phyloP scores from a whole-genome alignment of 2,113 vertebrate species.

The Proterorhinus semilunaris region DNA sequence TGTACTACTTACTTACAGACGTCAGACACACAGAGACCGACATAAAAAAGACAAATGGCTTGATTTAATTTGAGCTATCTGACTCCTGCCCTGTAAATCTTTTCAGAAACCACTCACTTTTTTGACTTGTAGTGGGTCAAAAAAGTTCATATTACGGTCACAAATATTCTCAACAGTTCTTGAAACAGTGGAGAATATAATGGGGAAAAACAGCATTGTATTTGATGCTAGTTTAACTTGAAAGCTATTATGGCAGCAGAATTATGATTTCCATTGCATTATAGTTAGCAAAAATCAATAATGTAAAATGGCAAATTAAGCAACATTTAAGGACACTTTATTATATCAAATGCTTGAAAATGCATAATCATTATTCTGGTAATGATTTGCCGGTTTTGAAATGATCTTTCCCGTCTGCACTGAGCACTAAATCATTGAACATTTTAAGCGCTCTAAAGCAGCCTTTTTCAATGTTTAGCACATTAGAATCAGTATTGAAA shows the following conservation, averaged over 20 bases:
- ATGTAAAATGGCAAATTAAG: not conserved
- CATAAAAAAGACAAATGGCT: slow-evolving; percentile 41
- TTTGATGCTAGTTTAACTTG: too few species aligned
- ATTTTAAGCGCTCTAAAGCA: too few species aligned
- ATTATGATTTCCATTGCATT: not conserved
- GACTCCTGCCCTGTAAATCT: slow-evolving; percentile 46
- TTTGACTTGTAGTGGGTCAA: slow-evolving; percentile 10
- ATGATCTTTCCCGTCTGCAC: too few species aligned
- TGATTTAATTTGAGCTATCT: slow-evolving; percentile 46
- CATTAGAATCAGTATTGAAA: too few species aligned
- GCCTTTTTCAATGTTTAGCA: too few species aligned
- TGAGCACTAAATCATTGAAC: too few species aligned
- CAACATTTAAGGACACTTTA: not conserved
- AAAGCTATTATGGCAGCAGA: not conserved
- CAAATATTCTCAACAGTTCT: slow-evolving; percentile 33
- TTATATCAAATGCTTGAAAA: too few species aligned
- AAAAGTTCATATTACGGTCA: not conserved
- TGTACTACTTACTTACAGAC: not conserved
- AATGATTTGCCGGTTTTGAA: too few species aligned
- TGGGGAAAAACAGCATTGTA: not conserved
- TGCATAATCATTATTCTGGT: too few species aligned
- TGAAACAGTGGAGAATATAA: not conserved
- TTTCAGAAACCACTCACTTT: slow-evolving; percentile 13
- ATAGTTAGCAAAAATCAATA: not conserved
- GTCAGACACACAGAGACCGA: slow-evolving; percentile 12